A percentile compares a stretch with the other conserved stretches of the same genome.
Conservation (phyloP, 2,888 invertebrate species). For the Endotricha flammealis region DNA sequence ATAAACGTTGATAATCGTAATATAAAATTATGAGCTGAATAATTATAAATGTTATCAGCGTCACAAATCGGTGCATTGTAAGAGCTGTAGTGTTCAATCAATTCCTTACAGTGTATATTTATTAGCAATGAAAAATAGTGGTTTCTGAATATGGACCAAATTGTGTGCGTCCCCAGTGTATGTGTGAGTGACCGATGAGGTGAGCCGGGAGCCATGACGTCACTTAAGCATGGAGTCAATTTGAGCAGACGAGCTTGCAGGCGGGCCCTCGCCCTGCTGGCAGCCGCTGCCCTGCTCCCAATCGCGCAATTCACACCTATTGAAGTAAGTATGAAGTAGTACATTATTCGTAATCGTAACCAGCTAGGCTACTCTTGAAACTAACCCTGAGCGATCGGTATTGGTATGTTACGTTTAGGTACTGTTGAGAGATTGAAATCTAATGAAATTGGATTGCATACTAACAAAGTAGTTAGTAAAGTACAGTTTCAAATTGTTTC, state of each 20-base stretch:
- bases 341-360: too few species aligned
- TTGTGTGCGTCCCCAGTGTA: constrained; percentile 25
- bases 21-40: too few species aligned
- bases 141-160: constrained; percentile 22
- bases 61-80: constrained; percentile 41
- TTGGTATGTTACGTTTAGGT: too few species aligned
- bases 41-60: too few species aligned
- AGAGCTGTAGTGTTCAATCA: constrained; percentile 12
- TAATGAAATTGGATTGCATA: too few species aligned
- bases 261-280: constrained; percentile 39
- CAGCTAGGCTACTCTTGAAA: too few species aligned
- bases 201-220: constrained; percentile 58
- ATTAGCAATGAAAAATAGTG: constrained; percentile 9
- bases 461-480: too few species aligned
- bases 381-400: too few species aligned
- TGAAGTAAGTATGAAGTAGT: constrained; percentile 70
- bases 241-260: constrained; percentile 84
- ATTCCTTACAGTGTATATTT: neutral
- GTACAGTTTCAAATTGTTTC: too few species aligned
- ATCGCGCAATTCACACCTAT: constrained; percentile 40
- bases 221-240: constrained; percentile 83
- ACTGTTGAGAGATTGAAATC: too few species aligned
- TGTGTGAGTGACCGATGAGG: constrained; percentile 23
- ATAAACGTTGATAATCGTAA: too few species aligned
- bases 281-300: constrained; percentile 40